These are phyloP conservation scores for Gallinago stenura DNA, from an alignment of 2,797 vertebrate genomes.

Conservation along the genomic window DNA sequence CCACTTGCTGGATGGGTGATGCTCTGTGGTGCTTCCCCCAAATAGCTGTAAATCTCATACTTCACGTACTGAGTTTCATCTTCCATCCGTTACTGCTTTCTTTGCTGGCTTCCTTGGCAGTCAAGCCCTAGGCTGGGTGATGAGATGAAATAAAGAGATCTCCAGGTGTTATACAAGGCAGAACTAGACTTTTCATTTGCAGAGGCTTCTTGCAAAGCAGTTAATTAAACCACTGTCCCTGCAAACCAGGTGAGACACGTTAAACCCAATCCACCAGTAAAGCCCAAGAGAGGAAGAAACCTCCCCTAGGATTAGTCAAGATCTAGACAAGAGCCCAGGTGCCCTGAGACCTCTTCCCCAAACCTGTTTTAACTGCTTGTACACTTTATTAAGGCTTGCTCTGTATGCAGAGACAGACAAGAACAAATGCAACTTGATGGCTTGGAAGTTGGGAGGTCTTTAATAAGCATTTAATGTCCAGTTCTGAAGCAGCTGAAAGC, in stretches of 20 bases:
- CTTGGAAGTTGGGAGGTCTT: neutral
- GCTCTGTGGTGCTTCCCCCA: neutral
- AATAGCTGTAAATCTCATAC: neutral
- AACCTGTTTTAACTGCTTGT: neutral
- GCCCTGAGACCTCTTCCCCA: neutral
- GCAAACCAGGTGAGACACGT: neutral
- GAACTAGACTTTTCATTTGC: neutral
- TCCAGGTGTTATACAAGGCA: neutral
- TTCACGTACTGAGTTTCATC: neutral
- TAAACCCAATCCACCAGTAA: neutral
- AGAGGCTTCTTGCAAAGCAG: neutral
- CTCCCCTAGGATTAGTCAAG: neutral
- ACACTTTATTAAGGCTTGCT: neutral
- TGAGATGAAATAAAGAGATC: slow-evolving; percentile 30
- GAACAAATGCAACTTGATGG: neutral
- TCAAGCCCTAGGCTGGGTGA: neutral
- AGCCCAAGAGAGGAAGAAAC: neutral
- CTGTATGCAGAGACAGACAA: neutral
- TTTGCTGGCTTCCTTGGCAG: neutral
- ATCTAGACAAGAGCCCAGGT: neutral
- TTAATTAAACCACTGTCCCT: slow-evolving; percentile 26
- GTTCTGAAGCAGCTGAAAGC: neutral
- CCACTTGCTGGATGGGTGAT: neutral
- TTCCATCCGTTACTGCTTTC: neutral
- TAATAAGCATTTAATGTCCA: neutral